phyloP scores from a whole-genome alignment of 2,797 vertebrate species.

The Myiotriccus ornatus region DNA sequence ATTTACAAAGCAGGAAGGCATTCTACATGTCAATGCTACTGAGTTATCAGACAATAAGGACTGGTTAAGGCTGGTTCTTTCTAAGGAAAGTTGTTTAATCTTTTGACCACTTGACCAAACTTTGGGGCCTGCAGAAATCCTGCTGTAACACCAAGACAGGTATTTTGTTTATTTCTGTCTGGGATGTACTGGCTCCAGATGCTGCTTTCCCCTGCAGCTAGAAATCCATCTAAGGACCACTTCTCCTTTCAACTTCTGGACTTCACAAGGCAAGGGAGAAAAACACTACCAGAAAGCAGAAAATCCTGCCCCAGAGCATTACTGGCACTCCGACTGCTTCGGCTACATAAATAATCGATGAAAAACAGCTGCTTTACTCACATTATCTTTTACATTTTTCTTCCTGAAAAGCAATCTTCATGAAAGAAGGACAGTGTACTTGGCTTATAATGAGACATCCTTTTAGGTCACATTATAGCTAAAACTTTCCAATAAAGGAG shows the following conservation, averaged over 20 bases:
- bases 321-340: not conserved
- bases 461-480: not conserved
- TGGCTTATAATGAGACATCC: not conserved
- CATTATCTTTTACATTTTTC: not conserved
- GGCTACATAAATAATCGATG: not conserved
- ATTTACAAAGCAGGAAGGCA: not conserved
- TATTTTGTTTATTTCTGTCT: not conserved
- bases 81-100: not conserved
- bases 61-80: not conserved
- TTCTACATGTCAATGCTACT: not conserved
- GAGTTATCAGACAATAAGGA: not conserved
- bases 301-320: not conserved
- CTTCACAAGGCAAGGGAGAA: not conserved
- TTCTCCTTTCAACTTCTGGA: not conserved
- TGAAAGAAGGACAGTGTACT: not conserved
- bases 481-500: not conserved
- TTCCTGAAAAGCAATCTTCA: not conserved
- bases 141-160: not conserved
- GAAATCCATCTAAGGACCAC: not conserved
- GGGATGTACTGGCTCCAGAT: not conserved
- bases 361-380: not conserved
- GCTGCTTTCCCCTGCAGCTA: not conserved
- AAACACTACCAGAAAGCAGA: not conserved
- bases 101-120: not conserved
- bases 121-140: not conserved